Conservation (phyloP, 2,113 vertebrate species). For the Macquaria ambigua region DNA sequence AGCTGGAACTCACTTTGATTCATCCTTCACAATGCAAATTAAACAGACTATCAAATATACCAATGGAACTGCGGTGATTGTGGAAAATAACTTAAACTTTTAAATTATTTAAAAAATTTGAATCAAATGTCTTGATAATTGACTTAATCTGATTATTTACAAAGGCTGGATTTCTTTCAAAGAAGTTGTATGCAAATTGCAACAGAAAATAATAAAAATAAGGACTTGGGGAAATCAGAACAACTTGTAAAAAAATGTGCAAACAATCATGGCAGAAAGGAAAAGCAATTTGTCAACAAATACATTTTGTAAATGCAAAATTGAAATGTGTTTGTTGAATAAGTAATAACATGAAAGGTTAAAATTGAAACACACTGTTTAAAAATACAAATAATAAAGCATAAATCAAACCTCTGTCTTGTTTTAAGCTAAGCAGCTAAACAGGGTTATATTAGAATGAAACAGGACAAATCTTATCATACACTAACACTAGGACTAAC, state of each 20-base stretch:
- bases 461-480: background rate
- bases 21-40: background rate
- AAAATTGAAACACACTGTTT: background rate
- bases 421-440: background rate
- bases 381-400: background rate
- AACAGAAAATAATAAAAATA: background rate
- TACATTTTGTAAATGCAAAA: background rate
- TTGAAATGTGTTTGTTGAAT: background rate
- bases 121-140: background rate
- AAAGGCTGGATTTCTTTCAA: background rate
- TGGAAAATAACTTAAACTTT: background rate
- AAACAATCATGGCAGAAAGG: background rate
- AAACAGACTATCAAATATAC: constrained; percentile 5
- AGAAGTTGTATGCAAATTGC: background rate
- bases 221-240: background rate
- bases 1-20: background rate
- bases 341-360: background rate
- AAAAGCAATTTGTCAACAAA: constrained; percentile 6
- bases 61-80: background rate
- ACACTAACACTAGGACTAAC: background rate
- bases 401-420: background rate
- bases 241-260: background rate
- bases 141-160: constrained; percentile 17
- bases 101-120: background rate
- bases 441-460: background rate